Percentiles rank a stretch among this genome's conserved stretches.
phyloP scores from a whole-genome alignment of 2,113 vertebrate genomes.

The Anseranas semipalmata region DNA sequence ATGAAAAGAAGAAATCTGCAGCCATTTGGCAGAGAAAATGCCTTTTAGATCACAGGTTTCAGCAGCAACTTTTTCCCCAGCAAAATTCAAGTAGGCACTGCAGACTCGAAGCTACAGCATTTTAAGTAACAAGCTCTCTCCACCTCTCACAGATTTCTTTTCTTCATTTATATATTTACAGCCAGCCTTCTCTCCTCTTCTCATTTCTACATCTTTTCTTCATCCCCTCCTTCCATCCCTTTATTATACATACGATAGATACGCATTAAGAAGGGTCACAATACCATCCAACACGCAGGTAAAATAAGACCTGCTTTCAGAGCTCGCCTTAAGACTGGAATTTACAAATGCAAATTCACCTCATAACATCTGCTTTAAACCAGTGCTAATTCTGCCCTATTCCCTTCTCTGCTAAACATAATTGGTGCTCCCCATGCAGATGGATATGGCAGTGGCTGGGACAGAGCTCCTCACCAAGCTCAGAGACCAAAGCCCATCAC shows the following conservation, averaged over 20 bases:
- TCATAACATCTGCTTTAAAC: background rate
- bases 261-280: background rate
- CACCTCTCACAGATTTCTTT: background rate
- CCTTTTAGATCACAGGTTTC: background rate
- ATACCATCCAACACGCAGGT: background rate
- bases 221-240: background rate
- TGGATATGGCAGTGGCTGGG: background rate
- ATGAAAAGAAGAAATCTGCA: background rate
- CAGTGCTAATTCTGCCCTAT: background rate
- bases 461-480: background rate
- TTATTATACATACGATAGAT: rapidly evolving
- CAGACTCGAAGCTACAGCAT: background rate
- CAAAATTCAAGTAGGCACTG: background rate
- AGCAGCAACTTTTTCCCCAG: background rate
- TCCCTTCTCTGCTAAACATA: background rate
- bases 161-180: background rate
- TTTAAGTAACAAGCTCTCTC: background rate
- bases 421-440: background rate
- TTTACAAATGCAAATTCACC: background rate
- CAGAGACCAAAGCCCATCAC: background rate
- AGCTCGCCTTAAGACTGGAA: background rate
- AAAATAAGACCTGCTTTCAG: background rate
- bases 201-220: background rate
- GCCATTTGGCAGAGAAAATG: background rate
- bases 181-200: background rate